phyloP scores from a whole-genome alignment of 2,888 invertebrate genomes.

The Sialis fuliginosa region DNA sequence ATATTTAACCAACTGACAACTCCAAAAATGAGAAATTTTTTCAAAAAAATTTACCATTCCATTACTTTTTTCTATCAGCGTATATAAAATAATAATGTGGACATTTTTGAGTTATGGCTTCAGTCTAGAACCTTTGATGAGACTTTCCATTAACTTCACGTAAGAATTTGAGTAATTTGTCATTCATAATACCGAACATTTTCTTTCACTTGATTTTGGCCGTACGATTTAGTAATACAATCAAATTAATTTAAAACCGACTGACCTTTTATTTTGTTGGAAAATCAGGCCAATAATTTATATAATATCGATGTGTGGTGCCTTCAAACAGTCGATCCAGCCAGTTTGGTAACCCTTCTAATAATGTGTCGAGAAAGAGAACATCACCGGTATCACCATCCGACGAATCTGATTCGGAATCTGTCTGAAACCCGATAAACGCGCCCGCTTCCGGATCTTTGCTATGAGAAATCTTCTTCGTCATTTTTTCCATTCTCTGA shows the following conservation, averaged over 20 bases:
- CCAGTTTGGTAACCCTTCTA: conserved; percentile 92
- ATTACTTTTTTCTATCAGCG: too few relatives aligned
- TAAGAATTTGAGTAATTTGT: too few relatives aligned
- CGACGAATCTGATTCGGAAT: conserved; percentile 32
- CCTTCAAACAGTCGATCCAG: conserved; percentile 93
- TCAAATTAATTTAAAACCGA: background rate
- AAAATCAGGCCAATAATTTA: conserved; percentile 98
- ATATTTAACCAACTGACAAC: too few relatives aligned
- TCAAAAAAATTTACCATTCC: too few relatives aligned
- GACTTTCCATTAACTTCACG: too few relatives aligned
- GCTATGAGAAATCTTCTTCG: conserved; percentile 15
- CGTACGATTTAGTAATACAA: too few relatives aligned
- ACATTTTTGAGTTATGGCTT: too few relatives aligned
- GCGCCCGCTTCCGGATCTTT: conserved; percentile 62
- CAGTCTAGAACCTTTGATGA: too few relatives aligned
- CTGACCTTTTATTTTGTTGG: conserved; percentile 46
- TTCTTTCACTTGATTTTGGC: too few relatives aligned
- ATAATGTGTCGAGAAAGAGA: conserved; percentile 34
- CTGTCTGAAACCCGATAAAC: conserved; percentile 69
- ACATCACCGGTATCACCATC: conserved; percentile 29
- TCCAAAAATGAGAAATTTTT: too few relatives aligned
- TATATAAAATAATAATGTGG: too few relatives aligned
- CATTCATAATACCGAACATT: too few relatives aligned
- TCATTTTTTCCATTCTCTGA: conserved; percentile 54
- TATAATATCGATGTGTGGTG: conserved; percentile 82